phyloP scores from a whole-genome alignment of 2,888 invertebrate species.

The Tuberolachnus salignus region DNA sequence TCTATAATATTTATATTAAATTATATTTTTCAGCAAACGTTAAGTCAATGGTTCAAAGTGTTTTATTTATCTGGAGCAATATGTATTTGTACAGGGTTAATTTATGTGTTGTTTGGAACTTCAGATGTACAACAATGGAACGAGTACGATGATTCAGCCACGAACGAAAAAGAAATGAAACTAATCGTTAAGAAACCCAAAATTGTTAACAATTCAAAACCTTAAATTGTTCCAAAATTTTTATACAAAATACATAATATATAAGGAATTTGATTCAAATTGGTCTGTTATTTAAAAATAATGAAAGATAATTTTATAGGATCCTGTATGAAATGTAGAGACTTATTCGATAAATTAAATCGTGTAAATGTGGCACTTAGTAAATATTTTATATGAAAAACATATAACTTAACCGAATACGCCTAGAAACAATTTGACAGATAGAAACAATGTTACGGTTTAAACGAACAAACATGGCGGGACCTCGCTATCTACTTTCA shows the following conservation, averaged over 20 bases:
- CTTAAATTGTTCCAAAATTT: not conserved
- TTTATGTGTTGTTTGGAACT: slow-evolving; percentile 67
- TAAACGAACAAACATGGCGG: no score
- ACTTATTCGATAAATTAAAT: no score
- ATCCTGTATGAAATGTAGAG: no score
- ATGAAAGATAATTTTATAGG: not conserved
- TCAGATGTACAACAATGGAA: slow-evolving; percentile 70
- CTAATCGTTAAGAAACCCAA: not conserved
- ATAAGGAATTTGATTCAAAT: not conserved
- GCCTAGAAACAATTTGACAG: no score
- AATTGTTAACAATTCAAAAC: not conserved
- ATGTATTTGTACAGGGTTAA: slow-evolving; percentile 65
- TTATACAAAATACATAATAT: not conserved
- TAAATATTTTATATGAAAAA: no score
- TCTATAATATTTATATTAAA: no score
- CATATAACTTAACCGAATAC: no score
- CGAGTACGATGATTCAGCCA: slow-evolving; percentile 19
- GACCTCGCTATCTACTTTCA: no score
- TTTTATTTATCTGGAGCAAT: slow-evolving; percentile 67
- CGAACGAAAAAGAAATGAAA: slow-evolving; percentile 41
- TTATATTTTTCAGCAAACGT: slow-evolving; percentile 66
- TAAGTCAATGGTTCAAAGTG: slow-evolving; percentile 69
- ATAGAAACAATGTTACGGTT: no score
- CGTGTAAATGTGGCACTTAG: no score
- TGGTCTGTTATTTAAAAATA: not conserved